These are phyloP conservation scores for Meteorus colon DNA, from an alignment of 2,888 invertebrate genomes.

Conservation along the genomic window DNA sequence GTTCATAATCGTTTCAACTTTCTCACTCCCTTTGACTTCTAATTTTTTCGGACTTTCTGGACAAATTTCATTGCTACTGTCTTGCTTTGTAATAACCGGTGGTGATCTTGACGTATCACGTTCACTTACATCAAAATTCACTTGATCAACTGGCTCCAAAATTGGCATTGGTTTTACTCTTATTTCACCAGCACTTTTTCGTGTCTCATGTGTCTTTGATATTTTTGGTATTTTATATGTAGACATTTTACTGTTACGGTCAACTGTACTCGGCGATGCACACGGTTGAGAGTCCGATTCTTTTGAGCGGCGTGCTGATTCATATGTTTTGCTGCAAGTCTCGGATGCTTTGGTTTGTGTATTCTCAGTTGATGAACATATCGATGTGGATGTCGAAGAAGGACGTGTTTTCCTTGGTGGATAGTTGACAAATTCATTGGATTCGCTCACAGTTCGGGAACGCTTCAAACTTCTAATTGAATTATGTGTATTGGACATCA, in stretches of 20 bases:
- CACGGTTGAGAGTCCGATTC: conserved; percentile 8
- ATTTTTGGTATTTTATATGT: conserved; percentile 54
- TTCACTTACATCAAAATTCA: conserved; percentile 57
- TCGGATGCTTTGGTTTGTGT: conserved; percentile 15
- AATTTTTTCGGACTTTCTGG: conserved; percentile 47
- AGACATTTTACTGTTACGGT: conserved; percentile 45
- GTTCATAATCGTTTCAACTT: conserved; percentile 42
- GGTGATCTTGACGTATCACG: conserved; percentile 67
- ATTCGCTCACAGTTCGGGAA: conserved; percentile 23
- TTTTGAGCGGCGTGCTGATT: conserved; percentile 17
- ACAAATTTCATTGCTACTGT: conserved; percentile 44
- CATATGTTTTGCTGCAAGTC: background rate
- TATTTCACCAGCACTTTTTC: conserved; percentile 4
- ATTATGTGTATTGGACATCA: conserved; percentile 16
- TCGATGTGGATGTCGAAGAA: conserved; percentile 13
- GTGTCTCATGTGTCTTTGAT: conserved; percentile 37
- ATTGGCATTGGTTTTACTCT: conserved; percentile 60
- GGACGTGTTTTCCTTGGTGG: conserved; percentile 26
- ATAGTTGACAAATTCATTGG: conserved; percentile 19
- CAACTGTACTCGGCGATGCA: conserved; percentile 18
- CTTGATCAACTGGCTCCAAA: conserved; percentile 61
- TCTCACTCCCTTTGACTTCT: conserved; percentile 46
- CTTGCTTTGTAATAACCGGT: conserved; percentile 67
- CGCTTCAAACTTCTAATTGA: conserved; percentile 29
- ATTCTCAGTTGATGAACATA: conserved; percentile 36